These are phyloP conservation scores for Platygyra sinensis DNA, from an alignment of 64 coral and sea anemone species.

Conservation along the genomic window DNA sequence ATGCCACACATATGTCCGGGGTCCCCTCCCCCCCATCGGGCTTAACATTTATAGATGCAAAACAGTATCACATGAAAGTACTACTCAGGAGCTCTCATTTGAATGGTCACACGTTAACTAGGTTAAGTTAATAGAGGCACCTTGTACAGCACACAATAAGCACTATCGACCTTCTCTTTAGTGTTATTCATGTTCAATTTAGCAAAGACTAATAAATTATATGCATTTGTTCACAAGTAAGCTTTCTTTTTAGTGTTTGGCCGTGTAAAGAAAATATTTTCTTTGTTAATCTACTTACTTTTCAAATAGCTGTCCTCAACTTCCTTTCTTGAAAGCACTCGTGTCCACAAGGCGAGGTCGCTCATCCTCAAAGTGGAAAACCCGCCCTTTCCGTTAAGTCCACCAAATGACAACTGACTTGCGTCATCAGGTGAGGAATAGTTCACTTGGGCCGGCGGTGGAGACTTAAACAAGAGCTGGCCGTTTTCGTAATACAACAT, in stretches of 20 bases:
- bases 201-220: no score
- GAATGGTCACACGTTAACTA: not conserved
- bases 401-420: not conserved
- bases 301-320: not conserved
- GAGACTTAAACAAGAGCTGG: not conserved
- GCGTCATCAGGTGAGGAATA: not conserved
- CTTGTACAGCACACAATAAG: no score
- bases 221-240: no score
- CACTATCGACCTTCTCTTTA: no score
- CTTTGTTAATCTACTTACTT: not conserved
- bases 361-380: slow-evolving; percentile 1
- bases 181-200: no score
- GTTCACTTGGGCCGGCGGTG: not conserved
- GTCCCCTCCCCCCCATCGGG: no score
- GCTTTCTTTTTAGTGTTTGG: no score
- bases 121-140: no score
- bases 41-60: not conserved
- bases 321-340: not conserved
- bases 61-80: not conserved
- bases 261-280: no score
- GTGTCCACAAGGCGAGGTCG: not conserved
- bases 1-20: no score
- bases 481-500: not conserved
- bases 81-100: not conserved
- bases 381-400: not conserved